phyloP scores from a whole-genome alignment of 2,888 invertebrate genomes.

The Morinoia aosen region DNA sequence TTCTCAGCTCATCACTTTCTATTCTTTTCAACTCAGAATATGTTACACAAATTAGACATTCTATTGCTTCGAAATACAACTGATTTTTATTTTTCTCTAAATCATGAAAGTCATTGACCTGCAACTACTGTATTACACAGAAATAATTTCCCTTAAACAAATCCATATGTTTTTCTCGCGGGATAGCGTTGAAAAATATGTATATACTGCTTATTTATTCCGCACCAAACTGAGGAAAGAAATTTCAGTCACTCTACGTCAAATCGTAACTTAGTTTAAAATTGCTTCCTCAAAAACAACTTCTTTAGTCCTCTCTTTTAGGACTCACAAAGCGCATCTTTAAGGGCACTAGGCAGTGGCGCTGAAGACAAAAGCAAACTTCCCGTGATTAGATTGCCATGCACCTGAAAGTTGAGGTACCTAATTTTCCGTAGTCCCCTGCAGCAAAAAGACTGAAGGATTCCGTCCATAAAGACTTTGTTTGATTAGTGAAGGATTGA shows the following conservation, averaged over 20 bases:
- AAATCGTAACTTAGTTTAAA: background rate
- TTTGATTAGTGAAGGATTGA: background rate
- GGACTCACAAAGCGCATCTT: background rate
- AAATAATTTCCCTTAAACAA: no score
- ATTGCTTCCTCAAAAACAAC: background rate
- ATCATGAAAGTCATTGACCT: no score
- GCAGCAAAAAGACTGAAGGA: background rate
- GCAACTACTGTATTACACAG: no score
- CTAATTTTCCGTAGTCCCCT: background rate
- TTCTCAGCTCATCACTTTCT: no score
- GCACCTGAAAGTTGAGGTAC: background rate
- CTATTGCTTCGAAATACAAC: no score
- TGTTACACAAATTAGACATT: no score
- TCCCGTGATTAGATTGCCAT: constrained; percentile 3
- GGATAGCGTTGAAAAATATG: no score
- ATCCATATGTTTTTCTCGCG: no score
- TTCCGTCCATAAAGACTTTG: background rate
- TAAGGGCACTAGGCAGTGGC: background rate
- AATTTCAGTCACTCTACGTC: background rate
- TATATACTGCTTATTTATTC: background rate
- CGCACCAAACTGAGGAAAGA: background rate
- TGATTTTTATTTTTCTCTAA: no score
- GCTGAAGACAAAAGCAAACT: background rate
- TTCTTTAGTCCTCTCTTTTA: background rate
- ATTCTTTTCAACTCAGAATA: no score